A percentile compares a stretch with the other conserved stretches of the same genome.
These are phyloP conservation scores for Lonchura striata DNA, from an alignment of 2,113 vertebrate species.

Conservation along the genomic window DNA sequence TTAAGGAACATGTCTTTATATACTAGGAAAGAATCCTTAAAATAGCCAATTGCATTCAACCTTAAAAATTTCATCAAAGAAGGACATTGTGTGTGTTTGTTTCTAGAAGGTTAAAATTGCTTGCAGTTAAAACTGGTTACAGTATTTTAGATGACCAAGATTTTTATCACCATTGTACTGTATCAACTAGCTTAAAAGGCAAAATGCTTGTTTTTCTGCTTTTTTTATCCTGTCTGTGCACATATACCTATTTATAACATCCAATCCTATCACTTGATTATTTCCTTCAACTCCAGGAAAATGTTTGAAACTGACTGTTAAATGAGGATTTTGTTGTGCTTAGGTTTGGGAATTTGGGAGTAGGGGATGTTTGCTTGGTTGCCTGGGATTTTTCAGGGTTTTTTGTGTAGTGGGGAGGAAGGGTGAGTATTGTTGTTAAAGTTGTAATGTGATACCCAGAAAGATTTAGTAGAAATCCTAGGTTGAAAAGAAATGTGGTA, in stretches of 20 bases:
- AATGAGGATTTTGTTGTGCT: not conserved
- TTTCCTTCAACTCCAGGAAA: not conserved
- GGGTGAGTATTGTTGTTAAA: not conserved
- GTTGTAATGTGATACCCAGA: not conserved
- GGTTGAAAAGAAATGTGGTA: not conserved
- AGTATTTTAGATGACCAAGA: not conserved
- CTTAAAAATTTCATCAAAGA: not conserved
- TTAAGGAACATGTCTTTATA: not conserved
- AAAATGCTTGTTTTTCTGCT: not conserved
- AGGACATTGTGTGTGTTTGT: not conserved
- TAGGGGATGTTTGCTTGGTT: accelerated
- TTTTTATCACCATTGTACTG: not conserved
- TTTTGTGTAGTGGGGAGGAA: not conserved
- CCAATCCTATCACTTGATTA: not conserved
- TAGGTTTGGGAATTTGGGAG: not conserved
- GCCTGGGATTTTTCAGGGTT: accelerated
- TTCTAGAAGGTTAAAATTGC: not conserved
- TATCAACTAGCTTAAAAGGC: not conserved
- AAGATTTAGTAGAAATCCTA: not conserved
- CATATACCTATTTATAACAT: not conserved
- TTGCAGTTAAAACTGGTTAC: not conserved
- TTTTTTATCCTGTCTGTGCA: not conserved
- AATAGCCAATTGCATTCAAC: not conserved
- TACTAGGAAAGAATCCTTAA: not conserved
- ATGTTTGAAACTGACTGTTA: not conserved